Percentiles rank a stretch among this genome's conserved stretches.
These are phyloP conservation scores for Petrocephalus microphthalmus DNA, from an alignment of 2,113 vertebrate genomes.

Conservation along the genomic window DNA sequence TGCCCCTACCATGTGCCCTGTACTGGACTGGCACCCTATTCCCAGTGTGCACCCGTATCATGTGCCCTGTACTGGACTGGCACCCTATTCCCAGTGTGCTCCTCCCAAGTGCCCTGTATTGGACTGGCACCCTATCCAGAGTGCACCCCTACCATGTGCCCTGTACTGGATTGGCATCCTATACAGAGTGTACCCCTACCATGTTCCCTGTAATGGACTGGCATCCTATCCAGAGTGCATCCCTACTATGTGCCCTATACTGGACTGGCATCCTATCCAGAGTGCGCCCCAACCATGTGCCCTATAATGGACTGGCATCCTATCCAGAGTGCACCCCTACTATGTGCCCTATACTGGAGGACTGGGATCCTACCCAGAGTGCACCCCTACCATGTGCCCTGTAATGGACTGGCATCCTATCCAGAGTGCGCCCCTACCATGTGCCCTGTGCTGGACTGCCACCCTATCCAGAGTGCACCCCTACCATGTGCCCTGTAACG, in stretches of 20 bases:
- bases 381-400: not conserved
- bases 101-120: too few species aligned
- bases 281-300: not conserved
- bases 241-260: too few species aligned
- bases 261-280: too few species aligned
- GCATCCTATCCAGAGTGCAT: too few species aligned
- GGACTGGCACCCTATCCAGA: not conserved
- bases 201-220: too few species aligned
- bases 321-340: not conserved
- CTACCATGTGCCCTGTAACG: too few species aligned
- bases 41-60: not conserved
- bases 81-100: too few species aligned
- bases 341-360: not conserved
- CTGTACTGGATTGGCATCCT: not conserved
- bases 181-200: too few species aligned
- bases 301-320: not conserved
- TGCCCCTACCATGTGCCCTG: not conserved
- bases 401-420: too few species aligned
- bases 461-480: too few species aligned
- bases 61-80: not conserved
- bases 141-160: not conserved
- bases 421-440: too few species aligned
- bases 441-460: too few species aligned
- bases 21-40: not conserved
- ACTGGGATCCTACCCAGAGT: not conserved